These are phyloP conservation scores for Chrysotoxum bicinctum DNA, from an alignment of 2,888 invertebrate species.

Conservation along the genomic window DNA sequence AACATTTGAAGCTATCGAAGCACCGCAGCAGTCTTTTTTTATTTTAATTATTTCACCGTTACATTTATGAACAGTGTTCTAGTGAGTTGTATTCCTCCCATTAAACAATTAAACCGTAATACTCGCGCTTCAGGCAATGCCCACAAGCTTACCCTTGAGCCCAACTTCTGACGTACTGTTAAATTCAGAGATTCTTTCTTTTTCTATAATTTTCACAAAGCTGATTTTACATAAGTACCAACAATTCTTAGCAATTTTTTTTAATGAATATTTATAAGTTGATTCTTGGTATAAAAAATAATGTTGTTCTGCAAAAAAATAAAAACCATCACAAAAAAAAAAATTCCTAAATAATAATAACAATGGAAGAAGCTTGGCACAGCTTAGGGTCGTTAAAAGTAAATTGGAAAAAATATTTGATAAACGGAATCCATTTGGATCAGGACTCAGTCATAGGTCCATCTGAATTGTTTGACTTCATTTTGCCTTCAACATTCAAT, in stretches of 20 bases:
- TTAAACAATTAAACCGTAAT: too few species aligned
- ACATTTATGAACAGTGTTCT: too few species aligned
- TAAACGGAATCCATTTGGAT: constrained; percentile 54
- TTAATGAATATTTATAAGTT: neutral
- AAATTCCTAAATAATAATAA: neutral
- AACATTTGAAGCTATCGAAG: too few species aligned
- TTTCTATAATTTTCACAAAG: too few species aligned
- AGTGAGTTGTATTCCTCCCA: too few species aligned
- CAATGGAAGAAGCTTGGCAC: constrained; percentile 22
- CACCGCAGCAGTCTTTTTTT: too few species aligned
- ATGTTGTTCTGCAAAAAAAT: neutral
- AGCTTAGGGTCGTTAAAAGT: constrained; percentile 46
- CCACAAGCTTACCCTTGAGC: too few species aligned
- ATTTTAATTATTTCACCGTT: too few species aligned
- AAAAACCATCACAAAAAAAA: neutral
- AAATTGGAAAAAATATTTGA: constrained; percentile 62
- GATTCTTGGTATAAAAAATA: neutral
- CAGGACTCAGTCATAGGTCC: neutral
- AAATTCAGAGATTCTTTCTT: too few species aligned
- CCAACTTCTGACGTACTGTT: too few species aligned
- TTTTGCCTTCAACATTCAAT: constrained; percentile 48
- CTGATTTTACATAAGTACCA: neutral
- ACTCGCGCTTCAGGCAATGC: too few species aligned
- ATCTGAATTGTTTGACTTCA: constrained; percentile 14
- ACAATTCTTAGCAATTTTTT: neutral